Evolutionary conservation across 2,888 invertebrate genomes (phyloP).

Genomic region (Folsomia manolachei): DNA sequence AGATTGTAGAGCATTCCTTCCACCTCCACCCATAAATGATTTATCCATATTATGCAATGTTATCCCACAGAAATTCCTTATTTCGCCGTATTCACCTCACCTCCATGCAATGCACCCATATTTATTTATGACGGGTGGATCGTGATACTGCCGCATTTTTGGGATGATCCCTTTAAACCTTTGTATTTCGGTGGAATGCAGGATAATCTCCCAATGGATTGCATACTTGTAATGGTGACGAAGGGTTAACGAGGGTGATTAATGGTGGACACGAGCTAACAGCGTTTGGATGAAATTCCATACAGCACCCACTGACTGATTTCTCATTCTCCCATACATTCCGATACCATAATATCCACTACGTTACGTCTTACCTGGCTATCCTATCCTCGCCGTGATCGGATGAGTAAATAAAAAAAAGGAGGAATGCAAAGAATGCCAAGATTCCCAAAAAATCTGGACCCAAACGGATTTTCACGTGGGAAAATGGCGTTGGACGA

Average conservation of each 20-base stretch:
- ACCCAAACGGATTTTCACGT: not conserved
- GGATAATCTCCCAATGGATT: not conserved
- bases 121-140: not conserved
- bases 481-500: not conserved
- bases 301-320: not conserved
- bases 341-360: too few species aligned
- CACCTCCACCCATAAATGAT: too few species aligned
- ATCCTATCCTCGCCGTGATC: not conserved
- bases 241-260: constrained; percentile 10
- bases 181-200: not conserved
- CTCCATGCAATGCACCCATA: too few species aligned
- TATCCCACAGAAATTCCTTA: too few species aligned
- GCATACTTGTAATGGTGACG: not conserved
- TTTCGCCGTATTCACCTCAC: too few species aligned
- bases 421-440: constrained; percentile 18
- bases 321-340: too few species aligned
- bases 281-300: constrained; percentile 1
- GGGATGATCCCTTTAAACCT: not conserved
- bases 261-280: constrained; percentile 6
- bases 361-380: too few species aligned
- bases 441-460: constrained; percentile 13
- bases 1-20: too few species aligned
- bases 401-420: not conserved
- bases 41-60: too few species aligned
- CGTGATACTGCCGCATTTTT: not conserved